These are phyloP conservation scores for Brassicogethes aeneus DNA, from an alignment of 2,888 invertebrate species.

Conservation along the genomic window DNA sequence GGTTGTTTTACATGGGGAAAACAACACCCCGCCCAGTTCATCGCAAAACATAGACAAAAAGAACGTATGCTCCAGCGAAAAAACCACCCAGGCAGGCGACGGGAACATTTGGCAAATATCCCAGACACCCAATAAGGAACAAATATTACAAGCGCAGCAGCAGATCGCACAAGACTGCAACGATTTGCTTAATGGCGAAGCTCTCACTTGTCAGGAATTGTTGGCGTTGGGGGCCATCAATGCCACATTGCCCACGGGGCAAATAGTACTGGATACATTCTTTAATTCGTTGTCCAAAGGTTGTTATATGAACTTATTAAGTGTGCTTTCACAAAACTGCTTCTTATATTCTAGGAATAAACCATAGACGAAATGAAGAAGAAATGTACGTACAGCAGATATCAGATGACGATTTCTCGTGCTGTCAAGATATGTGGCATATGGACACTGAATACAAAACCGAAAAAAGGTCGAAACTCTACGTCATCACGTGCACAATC, in stretches of 20 bases:
- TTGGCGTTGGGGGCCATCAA: conserved; percentile 88
- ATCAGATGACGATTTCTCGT: conserved; percentile 64
- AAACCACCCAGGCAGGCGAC: conserved; percentile 80
- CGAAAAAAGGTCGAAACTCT: conserved; percentile 44
- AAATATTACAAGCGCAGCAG: conserved; percentile 30
- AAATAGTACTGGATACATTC: conserved; percentile 73
- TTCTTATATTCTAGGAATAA: no score
- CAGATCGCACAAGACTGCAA: conserved; percentile 46
- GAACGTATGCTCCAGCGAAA: conserved; percentile 73
- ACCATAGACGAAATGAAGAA: conserved; percentile 25
- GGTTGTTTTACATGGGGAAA: conserved; percentile 60
- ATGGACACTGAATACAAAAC: conserved; percentile 40
- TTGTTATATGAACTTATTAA: no score
- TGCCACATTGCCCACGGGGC: conserved; percentile 82
- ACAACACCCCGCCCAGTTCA: conserved; percentile 26
- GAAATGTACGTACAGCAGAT: conserved; percentile 31
- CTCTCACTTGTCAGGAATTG: conserved; percentile 82
- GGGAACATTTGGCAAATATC: conserved; percentile 60
- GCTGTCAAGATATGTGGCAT: conserved; percentile 52
- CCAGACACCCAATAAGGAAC: conserved; percentile 28
- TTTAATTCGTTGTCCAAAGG: conserved; percentile 73
- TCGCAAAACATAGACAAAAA: conserved; percentile 42
- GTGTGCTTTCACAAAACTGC: no score
- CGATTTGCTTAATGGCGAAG: conserved; percentile 52
- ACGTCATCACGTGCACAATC: conserved; percentile 38